Evolutionary conservation across 1,140 invertebrate genomes (phyloP), one percentile per base, ranked within the genome.

Genomic region (Drosophila ogumai): DNA sequence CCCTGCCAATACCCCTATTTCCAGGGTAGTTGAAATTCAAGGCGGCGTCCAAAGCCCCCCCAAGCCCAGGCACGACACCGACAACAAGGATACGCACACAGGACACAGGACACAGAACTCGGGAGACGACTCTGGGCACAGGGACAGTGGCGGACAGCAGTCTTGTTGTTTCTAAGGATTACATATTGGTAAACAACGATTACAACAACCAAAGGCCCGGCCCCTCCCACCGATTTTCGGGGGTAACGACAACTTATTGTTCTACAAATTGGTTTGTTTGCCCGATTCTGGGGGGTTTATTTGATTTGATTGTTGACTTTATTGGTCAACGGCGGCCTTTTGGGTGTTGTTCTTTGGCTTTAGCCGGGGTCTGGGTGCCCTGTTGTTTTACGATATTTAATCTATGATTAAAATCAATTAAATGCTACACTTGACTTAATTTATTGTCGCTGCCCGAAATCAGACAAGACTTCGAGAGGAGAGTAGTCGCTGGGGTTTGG

Each of bases 341-440:
- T 58, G 44, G 50, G 65, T 76, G 65, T 72, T 71, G 65, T 77
- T 65, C 56, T 63, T 54, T 64, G 66, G 64, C 57, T 61, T 61
- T 61, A 41, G 36, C 34, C 17, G 6, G 31, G 22, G 44, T 22
- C 43, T 13, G 40, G 44, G 44, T 25, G 25, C 25, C 57, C 58
- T 73, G 76, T 87, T 87, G 69, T 81, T 88, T 82, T 84, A 90
- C 86, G 85, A 90, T 90, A 90, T 85, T 90, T 90, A 90, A 90
- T 90, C 85, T 90, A 90, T 90, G 85, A 90, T 90, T 85, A 90
- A 85, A 88, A 88, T 88, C 85, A 88, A 88, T 88, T 88, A 88
- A 88, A 85, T 79, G 81, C 85, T 88, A 90, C 85, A 88, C 85
- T 88, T 78, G 85, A 79, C 85, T 88, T 88, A 90, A 88, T 88